Base-by-base conservation (phyloP, 1,140 invertebrate species). In the Heliconius hewitsoni region DNA sequence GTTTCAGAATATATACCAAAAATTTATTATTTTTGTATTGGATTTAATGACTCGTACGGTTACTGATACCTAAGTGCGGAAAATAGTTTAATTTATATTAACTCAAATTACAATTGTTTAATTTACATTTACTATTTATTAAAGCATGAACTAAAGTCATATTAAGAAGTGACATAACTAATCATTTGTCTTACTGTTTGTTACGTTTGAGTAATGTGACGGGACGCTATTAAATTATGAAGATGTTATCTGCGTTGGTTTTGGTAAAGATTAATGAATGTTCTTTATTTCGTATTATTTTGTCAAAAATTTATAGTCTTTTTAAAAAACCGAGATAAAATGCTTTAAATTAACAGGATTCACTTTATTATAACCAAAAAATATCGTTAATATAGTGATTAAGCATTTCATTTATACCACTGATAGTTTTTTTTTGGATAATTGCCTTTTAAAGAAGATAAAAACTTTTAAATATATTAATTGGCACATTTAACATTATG, bases 401-500 rank as follows among this genome's bases (percentile, higher is more conserved):
- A 57, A 23, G 23, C 60, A 13, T 66, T 66, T 66, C 9, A 66
- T 66, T 66, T 27, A 66, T 66, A 27, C 13, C 11, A 9, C n/a
- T 16, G n/a, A 66, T 66, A 66, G 60, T 23, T 13, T 30, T 27
- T 66, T 27, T 66, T 66, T n/a, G 0, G 27, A 1, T 66, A 27
- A 66, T 66, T 66, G 27, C 60, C 23, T n/a, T 66, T 30, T 27
- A 66, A 66, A 66, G 23, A 3, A 66, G 23, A 66, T 66, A 66
- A 66, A 66, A 66, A 60, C 55, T 60, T n/a, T 60, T 70, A 76
- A 70, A n/a, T n/a, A 30, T 66, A 16, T 27, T 66, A 66, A 66
- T 66, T 66, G 60, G 23, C n/a, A 66, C 60, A 66, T 66, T 66
- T 27, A 66, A 66, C 27, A 16, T 16, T 16, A 16, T 23, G 60